Evolutionary conservation across 1,140 invertebrate genomes (phyloP).

Genomic region (Aphaenogaster floridana): DNA sequence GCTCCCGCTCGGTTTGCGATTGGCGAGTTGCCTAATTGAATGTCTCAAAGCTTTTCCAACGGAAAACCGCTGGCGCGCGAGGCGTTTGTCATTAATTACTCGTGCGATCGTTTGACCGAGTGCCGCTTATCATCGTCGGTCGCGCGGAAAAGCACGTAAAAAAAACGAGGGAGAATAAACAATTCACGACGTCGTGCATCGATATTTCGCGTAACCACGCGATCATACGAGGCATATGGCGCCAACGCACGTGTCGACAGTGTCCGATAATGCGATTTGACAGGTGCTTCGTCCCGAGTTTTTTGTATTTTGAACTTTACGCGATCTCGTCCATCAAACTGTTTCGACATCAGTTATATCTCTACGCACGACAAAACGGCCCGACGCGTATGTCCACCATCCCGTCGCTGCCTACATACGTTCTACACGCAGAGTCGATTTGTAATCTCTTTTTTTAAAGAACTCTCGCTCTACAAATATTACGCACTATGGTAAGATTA

Average conservation of each 20-base stretch:
- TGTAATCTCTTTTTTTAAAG: slow-evolving; percentile 30
- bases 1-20: slow-evolving; percentile 65
- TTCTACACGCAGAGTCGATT: not conserved
- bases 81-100: slow-evolving; percentile 68
- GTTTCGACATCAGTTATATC: slow-evolving; percentile 66
- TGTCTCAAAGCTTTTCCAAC: slow-evolving; percentile 70
- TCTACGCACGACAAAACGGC: slow-evolving; percentile 38
- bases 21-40: slow-evolving; percentile 76
- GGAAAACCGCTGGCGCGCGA: slow-evolving; percentile 62
- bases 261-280: slow-evolving; percentile 73
- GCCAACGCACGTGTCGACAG: slow-evolving; percentile 45
- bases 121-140: slow-evolving; percentile 33
- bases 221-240: slow-evolving; percentile 57
- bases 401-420: not conserved
- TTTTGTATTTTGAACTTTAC: slow-evolving; percentile 69
- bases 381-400: not conserved
- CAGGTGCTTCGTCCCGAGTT: slow-evolving; percentile 69
- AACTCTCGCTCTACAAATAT: not conserved
- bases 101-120: slow-evolving; percentile 54
- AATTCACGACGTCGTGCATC: slow-evolving; percentile 8
- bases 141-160: slow-evolving; percentile 8
- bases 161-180: slow-evolving; percentile 5
- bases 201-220: slow-evolving; percentile 56
- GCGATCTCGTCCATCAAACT: slow-evolving; percentile 67
- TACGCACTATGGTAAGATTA: not conserved